Evolutionary conservation across 2,888 invertebrate species (phyloP), one percentile per base, ranked within the genome.

Genomic region (Drosophila borborema): DNA sequence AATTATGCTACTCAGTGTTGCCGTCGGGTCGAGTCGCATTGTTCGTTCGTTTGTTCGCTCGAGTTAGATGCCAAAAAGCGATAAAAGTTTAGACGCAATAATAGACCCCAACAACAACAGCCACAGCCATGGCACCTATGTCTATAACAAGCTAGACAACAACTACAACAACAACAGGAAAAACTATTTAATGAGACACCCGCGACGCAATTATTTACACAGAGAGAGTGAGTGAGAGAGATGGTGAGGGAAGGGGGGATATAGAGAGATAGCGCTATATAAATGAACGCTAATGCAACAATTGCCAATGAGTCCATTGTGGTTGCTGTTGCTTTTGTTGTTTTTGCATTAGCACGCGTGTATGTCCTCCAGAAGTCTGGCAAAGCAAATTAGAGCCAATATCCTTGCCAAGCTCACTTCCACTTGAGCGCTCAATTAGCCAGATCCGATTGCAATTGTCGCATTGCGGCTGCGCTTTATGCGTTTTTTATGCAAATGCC

Each of bases 401-500:
- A 16, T 62, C 63, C 12, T 41, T 18, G 12, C 9, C 12, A 8
- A 8, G 23, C 7, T 49, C 45, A 16, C 77, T 88, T 86, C 85
- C 82, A 86, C 59, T 77, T 61, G 81, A 81, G 67, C 75, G 85
- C 72, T 65, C 74, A 70, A 82, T 81, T 85, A 81, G 80, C 65
- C 70, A 72, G 70, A 55, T 76, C 40, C 43, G 61, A 60, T 75
- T 75, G 77, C 68, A 74, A 65, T 77, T 79, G 46, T 54, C 56
- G 49, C 53, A 41, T 45, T 72, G 62, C 63, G 54, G 63, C 28
- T 71, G 68, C 74, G 67, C 51, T 80, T 86, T 84, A 86, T 86
- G 73, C 74, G 82, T 86, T 88, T 84, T 86, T 84, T 86, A 86
- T 86, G 86, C 86, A 84, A 86, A 86, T 86, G 53, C 43, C 43